Conservation (phyloP, 2,888 invertebrate genomes). For the Pasiphila rectangulata region DNA sequence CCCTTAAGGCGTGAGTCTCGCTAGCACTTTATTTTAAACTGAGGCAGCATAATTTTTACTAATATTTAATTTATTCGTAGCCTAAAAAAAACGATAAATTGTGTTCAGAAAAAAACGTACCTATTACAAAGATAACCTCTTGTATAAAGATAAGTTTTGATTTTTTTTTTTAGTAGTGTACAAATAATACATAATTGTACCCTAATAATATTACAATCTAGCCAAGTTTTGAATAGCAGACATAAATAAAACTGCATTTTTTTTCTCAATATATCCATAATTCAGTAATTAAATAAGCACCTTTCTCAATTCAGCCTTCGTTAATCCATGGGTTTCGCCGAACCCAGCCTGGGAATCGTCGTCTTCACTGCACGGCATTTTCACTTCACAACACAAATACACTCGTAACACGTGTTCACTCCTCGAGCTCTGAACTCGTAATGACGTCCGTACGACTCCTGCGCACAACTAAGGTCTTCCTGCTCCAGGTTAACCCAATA, state of each 20-base stretch:
- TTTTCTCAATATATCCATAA: neutral
- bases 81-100: too few relatives aligned
- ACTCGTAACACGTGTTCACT: constrained; percentile 40
- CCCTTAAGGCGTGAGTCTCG: too few relatives aligned
- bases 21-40: too few relatives aligned
- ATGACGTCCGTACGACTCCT: constrained; percentile 39
- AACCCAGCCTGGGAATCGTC: constrained; percentile 78
- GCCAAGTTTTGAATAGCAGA: too few relatives aligned
- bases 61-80: too few relatives aligned
- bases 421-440: constrained; percentile 41
- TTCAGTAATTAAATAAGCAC: constrained; percentile 55
- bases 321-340: constrained; percentile 81
- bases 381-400: constrained; percentile 29
- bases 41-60: too few relatives aligned
- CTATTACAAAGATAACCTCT: too few relatives aligned
- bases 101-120: too few relatives aligned
- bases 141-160: too few relatives aligned
- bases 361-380: constrained; percentile 84
- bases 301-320: constrained; percentile 86
- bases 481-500: constrained; percentile 40
- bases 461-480: constrained; percentile 60
- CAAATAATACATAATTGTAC: too few relatives aligned
- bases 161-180: neutral
- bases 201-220: too few relatives aligned
- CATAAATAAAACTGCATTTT: neutral